Evolutionary conservation across 2,888 invertebrate species (phyloP).

Genomic region (Ochlodes sylvanus): DNA sequence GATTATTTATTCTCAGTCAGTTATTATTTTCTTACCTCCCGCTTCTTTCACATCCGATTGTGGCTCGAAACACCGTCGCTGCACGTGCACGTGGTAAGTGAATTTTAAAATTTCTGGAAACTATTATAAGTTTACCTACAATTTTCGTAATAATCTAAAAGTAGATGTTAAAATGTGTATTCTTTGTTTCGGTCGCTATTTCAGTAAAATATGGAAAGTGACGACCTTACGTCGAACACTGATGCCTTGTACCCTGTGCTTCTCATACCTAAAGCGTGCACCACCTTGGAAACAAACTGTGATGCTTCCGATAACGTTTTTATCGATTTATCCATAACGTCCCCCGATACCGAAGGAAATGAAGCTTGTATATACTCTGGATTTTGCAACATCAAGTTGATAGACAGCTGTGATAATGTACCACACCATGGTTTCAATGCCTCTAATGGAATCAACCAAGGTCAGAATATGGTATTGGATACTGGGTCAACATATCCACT

Average conservation of each 20-base stretch:
- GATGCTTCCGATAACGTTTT: constrained; percentile 65
- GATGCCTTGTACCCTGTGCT: constrained; percentile 58
- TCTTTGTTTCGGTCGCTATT: constrained; percentile 39
- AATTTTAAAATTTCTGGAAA: constrained; percentile 49
- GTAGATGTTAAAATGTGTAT: constrained; percentile 24
- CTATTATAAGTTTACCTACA: constrained; percentile 53
- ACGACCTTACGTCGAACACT: constrained; percentile 24
- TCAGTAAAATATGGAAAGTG: constrained; percentile 59
- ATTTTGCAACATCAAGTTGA: constrained; percentile 67
- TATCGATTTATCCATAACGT: constrained; percentile 65
- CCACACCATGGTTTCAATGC: constrained; percentile 40
- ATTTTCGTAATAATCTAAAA: constrained; percentile 57
- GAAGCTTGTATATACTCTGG: constrained; percentile 65
- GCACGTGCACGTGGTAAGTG: constrained; percentile 71
- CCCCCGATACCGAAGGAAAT: constrained; percentile 66
- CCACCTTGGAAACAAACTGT: constrained; percentile 62
- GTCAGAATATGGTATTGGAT: constrained; percentile 46
- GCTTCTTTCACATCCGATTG: constrained; percentile 48
- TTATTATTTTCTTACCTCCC: constrained; percentile 52
- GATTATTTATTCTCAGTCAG: background rate
- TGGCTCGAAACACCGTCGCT: constrained; percentile 51
- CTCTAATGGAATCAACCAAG: constrained; percentile 47
- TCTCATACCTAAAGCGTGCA: constrained; percentile 68
- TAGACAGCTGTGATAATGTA: constrained; percentile 53
- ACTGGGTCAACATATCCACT: constrained; percentile 39